Percentiles rank a stretch among this genome's conserved stretches.
phyloP scores from a whole-genome alignment of 2,888 invertebrate genomes.

The Polydrusus tereticollis region DNA sequence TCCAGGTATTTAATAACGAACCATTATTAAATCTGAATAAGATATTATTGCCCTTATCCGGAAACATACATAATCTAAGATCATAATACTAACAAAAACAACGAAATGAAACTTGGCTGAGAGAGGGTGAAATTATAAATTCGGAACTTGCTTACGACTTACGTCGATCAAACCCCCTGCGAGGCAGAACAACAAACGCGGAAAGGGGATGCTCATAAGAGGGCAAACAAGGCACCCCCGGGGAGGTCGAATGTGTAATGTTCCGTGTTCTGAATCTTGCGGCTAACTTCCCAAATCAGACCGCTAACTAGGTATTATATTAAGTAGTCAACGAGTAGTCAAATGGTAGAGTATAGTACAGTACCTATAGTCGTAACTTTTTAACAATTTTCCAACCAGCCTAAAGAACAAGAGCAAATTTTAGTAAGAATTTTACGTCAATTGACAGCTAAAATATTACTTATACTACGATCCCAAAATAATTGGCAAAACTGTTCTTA shows the following conservation, averaged over 20 bases:
- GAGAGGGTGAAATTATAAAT: slow-evolving; percentile 47
- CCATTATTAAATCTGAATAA: slow-evolving; percentile 38
- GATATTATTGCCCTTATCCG: slow-evolving; percentile 37
- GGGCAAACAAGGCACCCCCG: slow-evolving; percentile 27
- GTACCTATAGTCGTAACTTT: no score
- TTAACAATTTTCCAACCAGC: no score
- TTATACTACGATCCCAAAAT: no score
- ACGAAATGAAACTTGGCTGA: slow-evolving; percentile 44
- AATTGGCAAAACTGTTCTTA: no score
- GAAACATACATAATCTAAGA: slow-evolving; percentile 44
- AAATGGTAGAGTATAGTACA: no score
- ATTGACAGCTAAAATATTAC: no score
- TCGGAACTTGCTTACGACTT: slow-evolving; percentile 44
- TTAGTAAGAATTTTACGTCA: no score
- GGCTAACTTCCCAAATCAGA: slow-evolving; percentile 16
- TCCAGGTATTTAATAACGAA: slow-evolving; percentile 35
- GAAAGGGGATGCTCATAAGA: slow-evolving; percentile 37
- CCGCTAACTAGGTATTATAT: slow-evolving; percentile 15
- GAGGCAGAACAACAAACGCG: slow-evolving; percentile 26
- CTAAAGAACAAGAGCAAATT: no score
- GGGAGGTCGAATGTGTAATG: slow-evolving; percentile 10
- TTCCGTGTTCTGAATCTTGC: slow-evolving; percentile 13
- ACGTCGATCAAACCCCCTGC: slow-evolving; percentile 35
- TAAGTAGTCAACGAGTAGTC: no score
- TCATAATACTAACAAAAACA: slow-evolving; percentile 47